Evolutionary conservation across 2,888 invertebrate genomes (phyloP), one percentile per base, ranked within the genome.

Genomic region (Amaurobius ferox): DNA sequence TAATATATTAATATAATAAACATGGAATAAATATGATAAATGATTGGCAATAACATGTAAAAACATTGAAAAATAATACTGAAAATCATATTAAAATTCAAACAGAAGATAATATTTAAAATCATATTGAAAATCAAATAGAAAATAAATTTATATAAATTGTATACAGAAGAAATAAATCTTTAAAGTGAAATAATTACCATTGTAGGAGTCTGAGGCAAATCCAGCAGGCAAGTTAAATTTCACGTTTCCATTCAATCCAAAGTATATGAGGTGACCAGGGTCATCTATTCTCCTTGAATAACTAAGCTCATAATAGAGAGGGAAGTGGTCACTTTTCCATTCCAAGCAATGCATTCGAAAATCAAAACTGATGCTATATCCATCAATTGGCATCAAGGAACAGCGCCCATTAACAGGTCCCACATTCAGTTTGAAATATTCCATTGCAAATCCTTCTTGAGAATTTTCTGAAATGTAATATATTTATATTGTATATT

Each of bases 321-420:
- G 74, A 1, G 91, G 91, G 29, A 74, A 73, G 32, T 91, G 89
- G 89, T 89, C 88, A 68, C 90, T 91, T 79, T 88, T 88, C 91
- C 91, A 91, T 61, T 89, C 91, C n/a, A 86, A 86, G 78, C 91
- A 91, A 81, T 89, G 89, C 35, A 91, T 86, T n/a, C 67, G 89
- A 88, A 91, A 91, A 39, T 88, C 77, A 13, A 90, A 90, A 32
- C 89, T 88, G 77, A 90, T 88, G 81, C 90, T 90, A 13, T 89
- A 70, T 5, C 91, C 91, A 30, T 67, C 64, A 5, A 80, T 48
- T 13, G 90, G 90, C 70, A 61, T 86, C 68, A 91, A 79, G 2
- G 89, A 89, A 77, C 91, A 91, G 7, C 89, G 88, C 0, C 91
- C 91, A 70, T 89, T 88, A 7, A 88, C 86, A 0, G 91, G 91